phyloP scores from a whole-genome alignment of 2,113 vertebrate species.

The Cheirogaleus medius region DNA sequence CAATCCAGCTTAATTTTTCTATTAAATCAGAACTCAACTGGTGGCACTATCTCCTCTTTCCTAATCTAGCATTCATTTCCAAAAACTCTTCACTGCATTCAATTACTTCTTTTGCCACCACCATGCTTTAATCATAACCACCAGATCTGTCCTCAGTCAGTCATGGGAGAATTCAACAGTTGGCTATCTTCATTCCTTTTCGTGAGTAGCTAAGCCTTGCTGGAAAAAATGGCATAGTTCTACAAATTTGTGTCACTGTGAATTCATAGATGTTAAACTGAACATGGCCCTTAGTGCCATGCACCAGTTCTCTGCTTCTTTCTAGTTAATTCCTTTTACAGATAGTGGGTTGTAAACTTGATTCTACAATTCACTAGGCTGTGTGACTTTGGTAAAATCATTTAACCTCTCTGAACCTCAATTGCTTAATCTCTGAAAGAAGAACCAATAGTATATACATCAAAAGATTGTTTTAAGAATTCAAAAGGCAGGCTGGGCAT shows the following conservation, averaged over 20 bases:
- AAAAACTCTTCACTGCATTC: not conserved
- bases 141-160: not conserved
- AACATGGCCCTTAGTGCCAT: not conserved
- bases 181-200: not conserved
- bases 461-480: slow-evolving; percentile 19
- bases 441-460: not conserved
- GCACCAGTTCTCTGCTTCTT: not conserved
- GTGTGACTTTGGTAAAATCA: not conserved
- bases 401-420: not conserved
- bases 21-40: not conserved
- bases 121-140: not conserved
- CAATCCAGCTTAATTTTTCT: not conserved
- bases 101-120: not conserved
- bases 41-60: not conserved
- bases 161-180: not conserved
- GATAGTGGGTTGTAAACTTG: not conserved
- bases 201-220: not conserved
- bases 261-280: not conserved
- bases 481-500: not conserved
- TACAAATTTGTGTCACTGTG: not conserved
- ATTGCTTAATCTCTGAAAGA: slow-evolving; percentile 1
- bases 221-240: not conserved
- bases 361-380: not conserved
- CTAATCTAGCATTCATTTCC: not conserved
- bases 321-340: not conserved